Base-by-base conservation (phyloP, 2,888 invertebrate species). In the Aphidoletes aphidimyza region DNA sequence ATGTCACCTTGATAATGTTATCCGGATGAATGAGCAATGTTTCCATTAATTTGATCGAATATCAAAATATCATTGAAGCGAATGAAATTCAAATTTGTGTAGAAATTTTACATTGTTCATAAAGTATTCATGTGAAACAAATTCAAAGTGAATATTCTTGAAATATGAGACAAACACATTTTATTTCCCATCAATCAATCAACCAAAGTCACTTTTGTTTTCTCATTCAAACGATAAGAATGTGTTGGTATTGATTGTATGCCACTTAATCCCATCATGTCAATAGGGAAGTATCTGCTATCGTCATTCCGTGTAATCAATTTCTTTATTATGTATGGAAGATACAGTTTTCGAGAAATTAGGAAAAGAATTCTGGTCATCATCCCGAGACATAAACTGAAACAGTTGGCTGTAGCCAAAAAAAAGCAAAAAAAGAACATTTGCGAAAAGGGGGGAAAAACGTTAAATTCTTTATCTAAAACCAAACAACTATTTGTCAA, bases 31-130 rank as follows among this genome's bases (percentile, higher is more conserved):
- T 69, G 69, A 30, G 69, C 69, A 30, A 69, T 69, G 30, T 69
- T 69, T 69, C n/a, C 69, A 69, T 69, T 69, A 69, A 69, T 69
- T 30, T 69, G 14, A 69, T 69, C 69, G 14, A 30, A 30, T 69
- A 30, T 69, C 34, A 14, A 3, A 69, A 69, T 69, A 30, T 69
- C 69, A 69, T 69, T 14, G 69, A 14, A 30, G n/a, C 30, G 14
- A 30, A 69, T 69, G 11, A 69, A n/a, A 69, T 69, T 69, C 69
- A 69, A 54, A 54, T 54, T 54, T 22, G 17, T n/a, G 8, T 42
- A 6, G 8, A 42, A 42, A 42, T 42, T 54, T 26, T 2, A 26
- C 54, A 54, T 30, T 34, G 1, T 30, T 69, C 30, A n/a, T n/a
- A n/a, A n/a, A n/a, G n/a, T 69, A 30, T 30, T 8, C 34, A 14